These are phyloP conservation scores for Euphydryas editha DNA, from an alignment of 2,888 invertebrate genomes.

Conservation along the genomic window DNA sequence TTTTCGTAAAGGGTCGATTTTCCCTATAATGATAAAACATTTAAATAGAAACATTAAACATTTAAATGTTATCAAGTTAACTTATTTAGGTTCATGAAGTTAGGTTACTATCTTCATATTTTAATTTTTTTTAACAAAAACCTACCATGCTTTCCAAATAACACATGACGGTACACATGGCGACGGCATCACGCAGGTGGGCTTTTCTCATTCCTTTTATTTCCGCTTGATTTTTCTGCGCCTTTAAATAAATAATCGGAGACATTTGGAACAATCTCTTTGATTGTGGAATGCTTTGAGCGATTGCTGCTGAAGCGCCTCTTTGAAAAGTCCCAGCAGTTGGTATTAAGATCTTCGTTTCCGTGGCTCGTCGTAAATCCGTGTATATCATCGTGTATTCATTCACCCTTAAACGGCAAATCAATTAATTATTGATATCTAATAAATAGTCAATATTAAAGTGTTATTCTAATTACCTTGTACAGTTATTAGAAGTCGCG, in stretches of 20 bases:
- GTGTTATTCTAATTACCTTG: slow-evolving; percentile 54
- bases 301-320: slow-evolving; percentile 89
- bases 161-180: slow-evolving; percentile 92
- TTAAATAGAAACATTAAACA: not conserved
- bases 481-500: slow-evolving; percentile 84
- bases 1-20: slow-evolving; percentile 87
- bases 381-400: slow-evolving; percentile 88
- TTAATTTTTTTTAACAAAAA: not conserved
- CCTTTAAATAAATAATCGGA: slow-evolving; percentile 93
- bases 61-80: no score
- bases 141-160: slow-evolving; percentile 65
- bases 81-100: no score
- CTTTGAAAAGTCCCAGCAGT: slow-evolving; percentile 87
- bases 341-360: slow-evolving; percentile 87
- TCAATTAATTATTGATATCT: not conserved
- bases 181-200: slow-evolving; percentile 94
- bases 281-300: slow-evolving; percentile 82
- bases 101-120: not conserved
- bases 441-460: not conserved
- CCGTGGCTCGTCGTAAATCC: slow-evolving; percentile 86
- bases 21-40: slow-evolving; percentile 51
- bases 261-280: slow-evolving; percentile 87
- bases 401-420: slow-evolving; percentile 80
- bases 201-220: slow-evolving; percentile 92
- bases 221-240: slow-evolving; percentile 93